Base-by-base conservation (phyloP, 2,113 vertebrate genomes). In the Ptilorrhoa leucosticta region DNA sequence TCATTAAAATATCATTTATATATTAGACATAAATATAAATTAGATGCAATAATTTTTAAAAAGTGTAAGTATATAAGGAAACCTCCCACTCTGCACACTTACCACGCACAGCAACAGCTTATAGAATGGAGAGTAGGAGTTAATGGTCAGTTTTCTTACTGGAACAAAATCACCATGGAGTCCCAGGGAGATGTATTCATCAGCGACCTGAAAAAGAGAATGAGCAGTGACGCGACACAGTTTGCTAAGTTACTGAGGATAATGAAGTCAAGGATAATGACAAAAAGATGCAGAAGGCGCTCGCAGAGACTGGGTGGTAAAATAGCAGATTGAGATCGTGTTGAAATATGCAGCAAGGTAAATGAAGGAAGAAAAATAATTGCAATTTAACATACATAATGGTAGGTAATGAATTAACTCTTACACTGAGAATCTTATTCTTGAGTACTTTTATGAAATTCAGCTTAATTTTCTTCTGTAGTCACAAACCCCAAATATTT, bases 91-190 rank as follows among this genome's bases (percentile, higher is more conserved):
- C 85, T 68, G 57, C 61, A 72, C 71, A 35, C 77, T 50, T 86
- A 12, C n/a, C 23, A n/a, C 0, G 0, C 54, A 71, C 27, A 63
- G 57, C 13, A 87, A 39, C 56, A 66, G 51, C 68, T 63, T 37
- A n/a, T 1, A n/a, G 30, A 54, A 57, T 0, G 4, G 76, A 56
- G 64, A 83, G 78, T 9, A 40, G 83, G 68, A 86, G 64, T 78
- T 89, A 90, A 87, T 28, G 86, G 96, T 89, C 96, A 94, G 60
- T 81, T 89, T 94, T 83, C 68, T 31, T 45, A 31, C 51, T 75
- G 83, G 61, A 91, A 87, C 39, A 90, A 85, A 73, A 94, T 93
- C 89, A 83, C 39, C 27, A 6, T 17, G 30, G 58, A 66, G 68
- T 90, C 91, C 68, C 91, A 75, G 3, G 1, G 60, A 79, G 80